phyloP scores from a whole-genome alignment of 2,113 vertebrate genomes.

The Okapia johnstoni region DNA sequence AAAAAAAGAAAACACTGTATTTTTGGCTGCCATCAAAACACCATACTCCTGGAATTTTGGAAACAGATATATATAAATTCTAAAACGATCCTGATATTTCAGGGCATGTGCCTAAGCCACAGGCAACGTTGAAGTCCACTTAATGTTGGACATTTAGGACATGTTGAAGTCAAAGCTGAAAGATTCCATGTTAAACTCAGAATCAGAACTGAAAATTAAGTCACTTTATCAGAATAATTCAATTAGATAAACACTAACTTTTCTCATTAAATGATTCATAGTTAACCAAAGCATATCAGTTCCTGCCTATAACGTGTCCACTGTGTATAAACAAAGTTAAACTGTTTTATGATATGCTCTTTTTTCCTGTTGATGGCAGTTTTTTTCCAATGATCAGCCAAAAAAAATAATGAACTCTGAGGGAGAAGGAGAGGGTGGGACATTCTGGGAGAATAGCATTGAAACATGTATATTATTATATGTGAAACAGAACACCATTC shows the following conservation, averaged over 20 bases:
- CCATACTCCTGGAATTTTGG: not conserved
- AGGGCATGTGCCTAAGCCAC: not conserved
- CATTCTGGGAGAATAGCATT: too few relatives aligned
- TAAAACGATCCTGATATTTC: not conserved
- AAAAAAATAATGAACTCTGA: not conserved
- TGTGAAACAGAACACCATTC: too few relatives aligned
- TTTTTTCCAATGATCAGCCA: not conserved
- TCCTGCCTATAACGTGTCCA: not conserved
- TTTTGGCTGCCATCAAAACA: not conserved
- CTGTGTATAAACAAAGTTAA: not conserved
- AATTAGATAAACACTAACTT: not conserved
- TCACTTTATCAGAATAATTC: constrained; percentile 2
- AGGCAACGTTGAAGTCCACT: not conserved
- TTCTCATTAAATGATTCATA: not conserved
- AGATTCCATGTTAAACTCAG: not conserved
- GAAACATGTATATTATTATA: too few relatives aligned
- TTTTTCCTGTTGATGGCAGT: not conserved
- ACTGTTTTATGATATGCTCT: not conserved
- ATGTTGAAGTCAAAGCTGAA: constrained; percentile 1
- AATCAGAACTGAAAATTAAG: constrained; percentile 37
- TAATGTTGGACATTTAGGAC: not conserved
- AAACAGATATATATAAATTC: not conserved
- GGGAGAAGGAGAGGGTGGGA: too few relatives aligned
- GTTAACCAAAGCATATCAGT: not conserved
- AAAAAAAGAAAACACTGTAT: not conserved